These are phyloP conservation scores for Trachymyrmex cornetzi DNA, from an alignment of 1,140 invertebrate genomes.

Conservation along the genomic window DNA sequence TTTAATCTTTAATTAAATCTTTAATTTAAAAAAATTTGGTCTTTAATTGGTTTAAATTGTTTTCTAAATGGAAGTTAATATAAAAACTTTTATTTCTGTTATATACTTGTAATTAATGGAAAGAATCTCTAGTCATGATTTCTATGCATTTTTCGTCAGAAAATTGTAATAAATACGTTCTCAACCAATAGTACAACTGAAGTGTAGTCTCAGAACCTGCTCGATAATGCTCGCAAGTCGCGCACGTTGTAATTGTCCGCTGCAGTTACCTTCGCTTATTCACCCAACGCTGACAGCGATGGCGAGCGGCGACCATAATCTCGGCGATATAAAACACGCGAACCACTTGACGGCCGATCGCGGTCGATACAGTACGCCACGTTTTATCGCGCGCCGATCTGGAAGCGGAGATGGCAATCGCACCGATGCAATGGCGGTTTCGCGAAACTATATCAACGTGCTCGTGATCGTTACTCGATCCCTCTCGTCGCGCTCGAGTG, in stretches of 20 bases:
- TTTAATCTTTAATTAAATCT: too few relatives aligned
- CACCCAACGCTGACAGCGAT: constrained; percentile 30
- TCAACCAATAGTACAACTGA: neutral
- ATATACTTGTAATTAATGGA: neutral
- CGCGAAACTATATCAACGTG: constrained; percentile 47
- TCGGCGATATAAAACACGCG: constrained; percentile 6
- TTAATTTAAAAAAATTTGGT: too few relatives aligned
- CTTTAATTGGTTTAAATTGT: neutral
- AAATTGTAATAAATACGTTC: neutral
- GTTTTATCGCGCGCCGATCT: constrained; percentile 47
- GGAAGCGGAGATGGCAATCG: constrained; percentile 52
- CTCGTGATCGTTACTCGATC: constrained; percentile 43
- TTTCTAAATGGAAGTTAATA: neutral
- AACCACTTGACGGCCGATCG: constrained; percentile 19
- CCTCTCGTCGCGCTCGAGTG: constrained; percentile 47
- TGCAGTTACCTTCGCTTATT: constrained; percentile 29
- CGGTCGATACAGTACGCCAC: constrained; percentile 32
- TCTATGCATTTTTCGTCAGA: neutral
- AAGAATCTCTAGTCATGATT: neutral
- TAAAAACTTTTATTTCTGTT: neutral
- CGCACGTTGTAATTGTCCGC: constrained; percentile 37
- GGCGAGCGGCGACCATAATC: constrained; percentile 35
- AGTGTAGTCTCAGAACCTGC: neutral
- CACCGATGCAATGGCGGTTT: constrained; percentile 18
- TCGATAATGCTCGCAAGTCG: constrained; percentile 28